Base-by-base conservation (phyloP, 1,140 invertebrate genomes). In the Saccostrea glomerata region DNA sequence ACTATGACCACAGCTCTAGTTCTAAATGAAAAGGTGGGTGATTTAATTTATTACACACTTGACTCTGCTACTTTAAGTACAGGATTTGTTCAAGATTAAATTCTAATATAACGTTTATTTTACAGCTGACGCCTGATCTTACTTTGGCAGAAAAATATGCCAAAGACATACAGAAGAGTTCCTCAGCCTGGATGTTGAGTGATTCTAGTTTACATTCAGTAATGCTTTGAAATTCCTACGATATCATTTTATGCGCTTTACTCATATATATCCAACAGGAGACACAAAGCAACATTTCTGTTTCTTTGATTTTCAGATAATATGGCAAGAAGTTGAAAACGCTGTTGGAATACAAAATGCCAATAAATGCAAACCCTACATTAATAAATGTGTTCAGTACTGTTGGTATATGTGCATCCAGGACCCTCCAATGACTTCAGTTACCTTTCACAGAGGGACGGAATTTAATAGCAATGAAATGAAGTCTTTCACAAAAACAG, bases 401-500 rank as follows among this genome's bases (percentile, higher is more conserved):
- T 83, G 82, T 47, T 83, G 82, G 82, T 6, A 47, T 1, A 83
- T 83, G 82, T 54, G 40, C 17, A 83, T 83, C 15, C 82, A 83
- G 40, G 82, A 83, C 47, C 82, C 82, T n/a, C 82, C 82, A 11
- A 83, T 83, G 82, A 13, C 15, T 54, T 7, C 30, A 23, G 82
- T 83, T 83, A 25, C 9, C 15, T 73, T 73, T 15, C 23, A 13
- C 13, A 73, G 7, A 30, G 70, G 70, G 25, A 13, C 25, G 15
- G 25, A 85, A 12, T 89, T 90, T 36, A 85, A 90, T 56, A 82
- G 36, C 12, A 63, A 89, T 20, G 60, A 47, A 1, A 86, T 89
- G 20, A 82, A 86, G 20, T 60, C 90, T 20, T 90, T 89, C 63
- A 90, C 90, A n/a, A 90, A 90, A 77, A 36, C 47, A n/a, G 90